Percentiles rank a stretch among this genome's conserved stretches.
These are phyloP conservation scores for Notechis scutatus DNA, from an alignment of 2,113 vertebrate species.

Conservation along the genomic window DNA sequence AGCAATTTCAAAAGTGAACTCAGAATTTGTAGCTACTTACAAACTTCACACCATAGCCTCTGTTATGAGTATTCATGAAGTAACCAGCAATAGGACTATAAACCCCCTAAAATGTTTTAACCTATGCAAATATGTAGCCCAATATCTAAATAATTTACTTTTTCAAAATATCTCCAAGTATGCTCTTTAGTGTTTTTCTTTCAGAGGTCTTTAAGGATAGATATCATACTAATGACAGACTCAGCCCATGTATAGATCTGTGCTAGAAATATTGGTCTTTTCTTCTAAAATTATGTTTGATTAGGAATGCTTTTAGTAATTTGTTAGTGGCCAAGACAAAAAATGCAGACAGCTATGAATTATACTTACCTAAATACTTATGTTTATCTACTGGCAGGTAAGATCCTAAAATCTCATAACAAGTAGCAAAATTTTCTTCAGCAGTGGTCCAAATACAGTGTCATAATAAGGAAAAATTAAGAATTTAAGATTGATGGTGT, in stretches of 20 bases:
- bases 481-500: not conserved
- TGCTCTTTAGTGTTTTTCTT: not conserved
- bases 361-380: not conserved
- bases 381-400: not conserved
- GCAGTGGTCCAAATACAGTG: not conserved
- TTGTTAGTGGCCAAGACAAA: not conserved
- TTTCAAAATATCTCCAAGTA: not conserved
- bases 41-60: not conserved
- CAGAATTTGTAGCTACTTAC: not conserved
- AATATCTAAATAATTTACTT: not conserved
- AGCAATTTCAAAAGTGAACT: not conserved
- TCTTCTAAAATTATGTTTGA: not conserved
- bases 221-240: not conserved
- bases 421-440: not conserved
- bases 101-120: not conserved
- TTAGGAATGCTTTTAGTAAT: not conserved
- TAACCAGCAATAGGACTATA: not conserved
- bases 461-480: not conserved
- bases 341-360: not conserved
- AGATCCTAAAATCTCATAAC: not conserved
- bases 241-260: not conserved
- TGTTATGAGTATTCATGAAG: not conserved
- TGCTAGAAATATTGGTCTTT: not conserved
- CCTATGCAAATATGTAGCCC: not conserved
- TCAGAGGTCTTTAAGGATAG: not conserved